Percentiles rank a stretch among this genome's conserved stretches.
Conservation (phyloP, 1,140 invertebrate genomes). For the Drosophila melanica region DNA sequence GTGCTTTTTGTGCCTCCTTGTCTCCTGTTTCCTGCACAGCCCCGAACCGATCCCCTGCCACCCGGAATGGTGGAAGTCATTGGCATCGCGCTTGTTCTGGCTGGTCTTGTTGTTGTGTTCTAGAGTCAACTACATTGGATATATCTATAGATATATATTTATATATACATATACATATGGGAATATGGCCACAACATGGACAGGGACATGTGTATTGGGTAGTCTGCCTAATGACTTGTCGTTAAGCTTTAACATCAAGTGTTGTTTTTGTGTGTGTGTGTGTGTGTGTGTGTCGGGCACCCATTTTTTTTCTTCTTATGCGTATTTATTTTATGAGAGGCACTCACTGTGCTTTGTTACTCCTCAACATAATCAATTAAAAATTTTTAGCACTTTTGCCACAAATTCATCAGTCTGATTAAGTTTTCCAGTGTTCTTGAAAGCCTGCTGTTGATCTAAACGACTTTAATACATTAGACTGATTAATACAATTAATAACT, state of each 20-base stretch:
- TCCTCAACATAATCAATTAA: slow-evolving; percentile 28
- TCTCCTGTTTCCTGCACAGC: slow-evolving; percentile 20
- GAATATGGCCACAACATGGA: slow-evolving; percentile 45
- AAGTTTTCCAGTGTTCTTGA: no score
- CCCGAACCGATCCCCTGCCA: not conserved
- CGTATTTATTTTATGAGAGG: slow-evolving; percentile 56
- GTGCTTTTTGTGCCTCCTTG: slow-evolving; percentile 38
- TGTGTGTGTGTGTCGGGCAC: not conserved
- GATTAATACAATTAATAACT: no score
- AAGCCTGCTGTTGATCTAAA: no score
- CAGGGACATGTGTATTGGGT: slow-evolving; percentile 42
- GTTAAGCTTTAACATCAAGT: slow-evolving; percentile 53
- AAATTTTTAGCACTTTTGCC: slow-evolving; percentile 33
- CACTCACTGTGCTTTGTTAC: slow-evolving; percentile 7
- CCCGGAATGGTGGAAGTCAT: slow-evolving; percentile 60
- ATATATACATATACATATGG: slow-evolving; percentile 15
- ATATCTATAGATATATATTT: slow-evolving; percentile 40
- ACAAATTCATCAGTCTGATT: slow-evolving; percentile 14
- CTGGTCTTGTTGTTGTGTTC: slow-evolving; percentile 13
- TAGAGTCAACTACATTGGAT: slow-evolving; percentile 47
- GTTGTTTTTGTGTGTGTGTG: not conserved
- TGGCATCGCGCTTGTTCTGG: slow-evolving; percentile 56
- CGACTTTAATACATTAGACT: no score
- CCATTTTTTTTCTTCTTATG: slow-evolving; percentile 9
- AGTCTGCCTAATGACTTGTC: slow-evolving; percentile 48